Conservation (phyloP, 2,797 vertebrate species). For the Molossus molossus region DNA sequence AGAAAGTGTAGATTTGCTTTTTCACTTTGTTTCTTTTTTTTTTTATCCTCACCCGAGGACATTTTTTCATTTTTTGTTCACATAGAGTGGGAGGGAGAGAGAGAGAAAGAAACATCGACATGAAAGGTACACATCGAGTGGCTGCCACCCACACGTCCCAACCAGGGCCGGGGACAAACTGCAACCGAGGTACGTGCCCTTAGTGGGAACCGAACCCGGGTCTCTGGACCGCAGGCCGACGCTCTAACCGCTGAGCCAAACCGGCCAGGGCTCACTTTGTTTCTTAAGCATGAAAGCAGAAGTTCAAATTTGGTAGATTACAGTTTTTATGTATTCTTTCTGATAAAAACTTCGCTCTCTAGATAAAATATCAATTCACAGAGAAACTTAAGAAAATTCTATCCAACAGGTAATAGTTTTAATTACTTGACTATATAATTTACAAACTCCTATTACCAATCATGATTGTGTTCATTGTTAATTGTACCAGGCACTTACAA, state of each 20-base stretch:
- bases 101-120: no score
- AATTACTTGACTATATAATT: conserved; percentile 78
- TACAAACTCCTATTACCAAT: conserved; percentile 49
- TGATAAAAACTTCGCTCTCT: conserved; percentile 58
- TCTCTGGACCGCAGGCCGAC: no score
- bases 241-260: no score
- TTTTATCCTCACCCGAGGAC: no score
- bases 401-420: conserved; percentile 69
- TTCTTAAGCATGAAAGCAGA: not conserved
- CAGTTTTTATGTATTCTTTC: not conserved
- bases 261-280: no score
- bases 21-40: not conserved
- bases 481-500: conserved; percentile 39
- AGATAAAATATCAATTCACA: conserved; percentile 66
- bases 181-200: no score
- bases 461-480: not conserved
- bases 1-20: not conserved
- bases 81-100: no score
- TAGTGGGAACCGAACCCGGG: no score
- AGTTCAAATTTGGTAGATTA: conserved; percentile 62
- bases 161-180: no score
- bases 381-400: conserved; percentile 69
- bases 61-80: no score
- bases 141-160: no score
- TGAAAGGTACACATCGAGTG: no score